Conservation (phyloP, 2,113 vertebrate species). For the Jacana jacana region DNA sequence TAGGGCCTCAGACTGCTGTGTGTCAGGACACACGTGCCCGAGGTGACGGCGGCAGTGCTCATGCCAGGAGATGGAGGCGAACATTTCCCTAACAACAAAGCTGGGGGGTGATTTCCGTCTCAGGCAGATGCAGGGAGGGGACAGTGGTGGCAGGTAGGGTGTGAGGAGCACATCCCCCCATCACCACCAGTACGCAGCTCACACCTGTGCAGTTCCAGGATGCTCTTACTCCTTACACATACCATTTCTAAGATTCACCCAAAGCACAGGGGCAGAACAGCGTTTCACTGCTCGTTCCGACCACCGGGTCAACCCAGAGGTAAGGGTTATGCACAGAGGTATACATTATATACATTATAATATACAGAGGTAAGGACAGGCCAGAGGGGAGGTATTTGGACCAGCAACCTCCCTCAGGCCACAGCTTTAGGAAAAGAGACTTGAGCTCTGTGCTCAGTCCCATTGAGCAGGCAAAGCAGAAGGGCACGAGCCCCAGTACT, state of each 20-base stretch:
- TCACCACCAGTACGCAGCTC: accelerated
- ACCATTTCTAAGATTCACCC: background rate
- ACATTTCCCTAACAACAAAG: background rate
- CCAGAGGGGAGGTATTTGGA: background rate
- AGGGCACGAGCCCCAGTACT: accelerated
- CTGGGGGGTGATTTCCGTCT: background rate
- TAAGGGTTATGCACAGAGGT: too few species aligned
- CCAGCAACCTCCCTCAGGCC: background rate
- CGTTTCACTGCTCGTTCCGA: background rate
- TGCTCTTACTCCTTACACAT: background rate
- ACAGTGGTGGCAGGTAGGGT: background rate
- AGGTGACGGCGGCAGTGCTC: background rate
- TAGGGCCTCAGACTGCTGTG: background rate
- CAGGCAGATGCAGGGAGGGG: background rate
- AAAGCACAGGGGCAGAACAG: background rate
- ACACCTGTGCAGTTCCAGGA: background rate
- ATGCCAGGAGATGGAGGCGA: background rate
- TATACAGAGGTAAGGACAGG: background rate
- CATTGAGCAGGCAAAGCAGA: background rate
- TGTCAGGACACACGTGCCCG: background rate
- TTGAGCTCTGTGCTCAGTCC: background rate
- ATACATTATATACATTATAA: too few species aligned
- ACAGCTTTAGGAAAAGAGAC: background rate
- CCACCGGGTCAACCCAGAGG: background rate
- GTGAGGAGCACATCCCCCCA: background rate